These are phyloP conservation scores for Phymatocera aterrima DNA, from an alignment of 2,888 invertebrate species.

Conservation along the genomic window DNA sequence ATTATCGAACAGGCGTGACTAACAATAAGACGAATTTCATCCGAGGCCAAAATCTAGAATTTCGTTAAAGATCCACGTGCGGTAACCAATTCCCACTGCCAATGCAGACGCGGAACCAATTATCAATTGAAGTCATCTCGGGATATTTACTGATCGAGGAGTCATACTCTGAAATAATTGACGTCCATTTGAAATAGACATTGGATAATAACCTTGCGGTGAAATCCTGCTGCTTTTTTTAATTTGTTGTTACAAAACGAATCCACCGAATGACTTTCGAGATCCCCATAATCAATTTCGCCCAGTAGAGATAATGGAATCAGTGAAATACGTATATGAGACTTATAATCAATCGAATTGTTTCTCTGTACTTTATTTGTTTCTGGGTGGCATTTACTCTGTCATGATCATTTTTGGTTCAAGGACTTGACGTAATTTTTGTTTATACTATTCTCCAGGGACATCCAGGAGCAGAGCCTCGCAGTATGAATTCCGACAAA, in stretches of 20 bases:
- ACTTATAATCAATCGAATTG: not conserved
- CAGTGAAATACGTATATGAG: not conserved
- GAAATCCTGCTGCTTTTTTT: not conserved
- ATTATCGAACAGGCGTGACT: not conserved
- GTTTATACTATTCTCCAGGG: not conserved
- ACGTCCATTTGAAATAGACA: not conserved
- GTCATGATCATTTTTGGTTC: not conserved
- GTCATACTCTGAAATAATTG: not conserved
- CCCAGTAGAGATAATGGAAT: not conserved
- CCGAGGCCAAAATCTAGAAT: not conserved
- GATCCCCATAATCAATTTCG: not conserved
- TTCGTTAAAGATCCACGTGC: not conserved
- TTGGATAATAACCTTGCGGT: not conserved
- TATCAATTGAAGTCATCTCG: not conserved
- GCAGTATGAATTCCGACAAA: conserved; percentile 6
- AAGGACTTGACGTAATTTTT: not conserved
- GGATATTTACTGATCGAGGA: not conserved
- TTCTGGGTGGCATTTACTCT: not conserved
- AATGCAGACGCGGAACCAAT: not conserved
- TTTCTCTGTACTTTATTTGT: not conserved
- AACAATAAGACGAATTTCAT: not conserved
- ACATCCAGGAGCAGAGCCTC: conserved; percentile 22
- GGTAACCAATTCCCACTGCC: not conserved
- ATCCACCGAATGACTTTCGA: not conserved
- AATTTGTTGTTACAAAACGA: not conserved